phyloP scores from a whole-genome alignment of 2,113 vertebrate species.

The Apodemus speciosus region DNA sequence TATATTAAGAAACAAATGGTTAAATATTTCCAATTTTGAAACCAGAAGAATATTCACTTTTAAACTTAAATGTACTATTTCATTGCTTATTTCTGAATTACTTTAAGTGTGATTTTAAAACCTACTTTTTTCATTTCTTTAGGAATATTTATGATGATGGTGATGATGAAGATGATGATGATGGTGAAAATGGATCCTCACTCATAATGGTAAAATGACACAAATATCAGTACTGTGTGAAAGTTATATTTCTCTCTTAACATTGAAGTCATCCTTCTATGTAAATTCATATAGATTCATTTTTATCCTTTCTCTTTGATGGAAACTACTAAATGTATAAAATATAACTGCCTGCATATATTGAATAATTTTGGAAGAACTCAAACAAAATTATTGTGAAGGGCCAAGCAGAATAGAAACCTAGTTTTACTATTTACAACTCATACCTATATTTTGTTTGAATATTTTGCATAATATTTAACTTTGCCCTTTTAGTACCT shows the following conservation, averaged over 20 bases:
- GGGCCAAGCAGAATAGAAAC: neutral
- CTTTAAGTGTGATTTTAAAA: conserved; percentile 5
- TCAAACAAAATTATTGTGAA: neutral
- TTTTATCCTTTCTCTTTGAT: neutral
- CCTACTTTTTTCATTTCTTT: conserved; percentile 45
- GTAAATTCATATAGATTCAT: neutral
- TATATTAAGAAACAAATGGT: neutral
- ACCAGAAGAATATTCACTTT: neutral
- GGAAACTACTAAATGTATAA: neutral
- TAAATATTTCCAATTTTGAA: neutral
- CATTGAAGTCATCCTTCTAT: neutral
- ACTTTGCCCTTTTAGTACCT: neutral
- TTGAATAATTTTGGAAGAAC: neutral
- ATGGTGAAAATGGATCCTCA: neutral
- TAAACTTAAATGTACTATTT: neutral
- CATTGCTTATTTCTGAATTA: neutral
- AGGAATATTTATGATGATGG: conserved; percentile 84
- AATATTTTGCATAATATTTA: conserved; percentile 23
- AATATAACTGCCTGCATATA: neutral
- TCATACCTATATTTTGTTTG: neutral
- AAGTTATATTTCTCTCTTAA: conserved; percentile 5
- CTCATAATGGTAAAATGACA: conserved; percentile 11
- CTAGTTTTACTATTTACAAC: neutral
- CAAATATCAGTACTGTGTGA: conserved; percentile 1
- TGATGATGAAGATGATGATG: neutral